phyloP scores from a whole-genome alignment of 2,888 invertebrate genomes.

The Norana najaformis region DNA sequence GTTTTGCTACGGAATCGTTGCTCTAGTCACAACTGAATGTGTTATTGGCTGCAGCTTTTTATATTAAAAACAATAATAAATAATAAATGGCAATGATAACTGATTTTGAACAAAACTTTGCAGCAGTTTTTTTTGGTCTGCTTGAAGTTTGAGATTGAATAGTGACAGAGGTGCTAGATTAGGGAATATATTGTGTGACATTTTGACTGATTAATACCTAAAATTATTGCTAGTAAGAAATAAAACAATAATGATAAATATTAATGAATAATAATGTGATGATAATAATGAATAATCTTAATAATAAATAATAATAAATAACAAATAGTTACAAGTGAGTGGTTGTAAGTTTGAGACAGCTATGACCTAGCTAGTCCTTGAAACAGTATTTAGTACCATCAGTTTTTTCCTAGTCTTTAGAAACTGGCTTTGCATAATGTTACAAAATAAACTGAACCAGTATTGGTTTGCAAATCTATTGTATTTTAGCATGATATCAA shows the following conservation, averaged over 20 bases:
- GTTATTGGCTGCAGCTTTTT: not conserved
- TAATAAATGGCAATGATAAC: not conserved
- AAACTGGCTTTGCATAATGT: not conserved
- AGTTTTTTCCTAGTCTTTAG: not conserved
- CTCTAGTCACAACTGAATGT: not conserved
- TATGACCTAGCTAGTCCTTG: not conserved
- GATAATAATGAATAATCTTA: not conserved
- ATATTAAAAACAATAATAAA: not conserved
- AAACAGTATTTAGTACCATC: too few relatives aligned
- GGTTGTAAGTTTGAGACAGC: not conserved
- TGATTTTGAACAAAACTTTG: not conserved
- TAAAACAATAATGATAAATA: too few relatives aligned
- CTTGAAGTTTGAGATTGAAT: not conserved
- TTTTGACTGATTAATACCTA: not conserved
- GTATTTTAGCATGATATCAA: not conserved
- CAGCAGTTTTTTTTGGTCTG: not conserved
- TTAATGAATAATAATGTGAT: not conserved
- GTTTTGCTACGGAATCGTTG: not conserved
- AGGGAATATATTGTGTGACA: too few relatives aligned
- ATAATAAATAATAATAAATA: not conserved
- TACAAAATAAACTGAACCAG: not conserved
- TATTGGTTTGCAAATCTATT: too few relatives aligned
- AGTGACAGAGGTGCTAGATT: not conserved
- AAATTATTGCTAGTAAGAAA: not conserved
- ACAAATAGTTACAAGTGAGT: too few relatives aligned